Evolutionary conservation across 2,888 invertebrate genomes (phyloP), one percentile per base, ranked within the genome.

Genomic region (Patella caerulea): DNA sequence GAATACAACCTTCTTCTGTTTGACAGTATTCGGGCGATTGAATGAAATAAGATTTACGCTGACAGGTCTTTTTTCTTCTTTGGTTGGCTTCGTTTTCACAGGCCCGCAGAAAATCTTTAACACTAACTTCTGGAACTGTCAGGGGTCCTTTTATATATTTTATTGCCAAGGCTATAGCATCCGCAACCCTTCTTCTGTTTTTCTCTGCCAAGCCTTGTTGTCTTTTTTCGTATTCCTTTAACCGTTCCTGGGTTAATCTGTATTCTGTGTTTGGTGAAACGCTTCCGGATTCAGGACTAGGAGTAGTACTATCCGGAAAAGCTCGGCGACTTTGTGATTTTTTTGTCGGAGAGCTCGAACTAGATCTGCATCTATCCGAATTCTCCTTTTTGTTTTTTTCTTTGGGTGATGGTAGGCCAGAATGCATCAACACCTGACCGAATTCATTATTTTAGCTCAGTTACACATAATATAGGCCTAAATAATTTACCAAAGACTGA

Each of bases 241-340:
- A 12, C 14, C 65, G 19, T 65, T 65, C 19, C 24, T 65, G 65
- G 3, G 65, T 65, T 65, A 65, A 24, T 24, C 65, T 19, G 24
- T 19, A 65, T 65, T 65, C 65, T 12, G 65, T 65, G 24, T 65
- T 24, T 65, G 65, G 65, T 65, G 65, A 65, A 65, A 45, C 9
- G 45, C 45, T 45, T 45, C 45, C 45, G 9, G 9, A 45, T 7
- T 45, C 45, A 45, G 45, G 45, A 45, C 45, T 45, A 45, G 45
- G 3, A 45, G 45, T 45, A 45, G 45, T 9, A 45, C 45, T 45
- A 45, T 45, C 1, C 7, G 45, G 9, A 45, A 45, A 45, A 45
- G 45, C 45, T 9, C 9, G 45, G 45, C 45, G 45, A 45, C 45
- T 9, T 45, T 7, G 45, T 7, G 45, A 9, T 45, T 0, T 45